Evolutionary conservation across 2,888 invertebrate species (phyloP), one percentile per base, ranked within the genome.

Genomic region (Monoplex corrugatus): DNA sequence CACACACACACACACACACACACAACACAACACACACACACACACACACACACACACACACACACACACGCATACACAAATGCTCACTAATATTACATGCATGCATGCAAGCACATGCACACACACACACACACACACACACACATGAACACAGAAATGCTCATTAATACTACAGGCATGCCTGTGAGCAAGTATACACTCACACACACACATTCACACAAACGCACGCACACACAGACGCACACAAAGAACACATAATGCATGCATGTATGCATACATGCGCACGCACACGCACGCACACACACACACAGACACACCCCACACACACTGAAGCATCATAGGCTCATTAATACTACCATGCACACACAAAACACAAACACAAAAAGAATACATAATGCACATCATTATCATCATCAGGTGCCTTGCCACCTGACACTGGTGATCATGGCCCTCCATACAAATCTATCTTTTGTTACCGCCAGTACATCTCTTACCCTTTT

Each of bases 171-270:
- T n/a, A n/a, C n/a, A n/a, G n/a, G n/a, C n/a, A n/a, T n/a, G n/a
- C n/a, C n/a, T n/a, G n/a, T n/a, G n/a, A n/a, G n/a, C n/a, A n/a
- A n/a, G n/a, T n/a, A n/a, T n/a, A 57, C 57, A 57, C 57, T 23
- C 57, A 57, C 57, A 57, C 57, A 68, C n/a, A n/a, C 78, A 78
- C 78, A 40, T 28, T 8, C 78, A 43, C 43, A 80, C 78, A 80
- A 40, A 80, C 78, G 43, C 43, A 80, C 78, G 43, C 78, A 80
- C 78, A 80, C 78, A 80, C 75, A 80, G 40, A 80, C n/a, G n/a
- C 23, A 23, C 57, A 57, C 16, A 57, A 57, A 57, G 57, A 57
- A 23, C 23, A 57, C 23, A 19, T 57, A 57, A 57, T 23, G 23
- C 57, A 57, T 23, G 23, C 57, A 57, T 23, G 23, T 23, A 57